Evolutionary conservation across 2,888 invertebrate species (phyloP), one percentile per base, ranked within the genome.

Genomic region (Aleiodes leptofemur): DNA sequence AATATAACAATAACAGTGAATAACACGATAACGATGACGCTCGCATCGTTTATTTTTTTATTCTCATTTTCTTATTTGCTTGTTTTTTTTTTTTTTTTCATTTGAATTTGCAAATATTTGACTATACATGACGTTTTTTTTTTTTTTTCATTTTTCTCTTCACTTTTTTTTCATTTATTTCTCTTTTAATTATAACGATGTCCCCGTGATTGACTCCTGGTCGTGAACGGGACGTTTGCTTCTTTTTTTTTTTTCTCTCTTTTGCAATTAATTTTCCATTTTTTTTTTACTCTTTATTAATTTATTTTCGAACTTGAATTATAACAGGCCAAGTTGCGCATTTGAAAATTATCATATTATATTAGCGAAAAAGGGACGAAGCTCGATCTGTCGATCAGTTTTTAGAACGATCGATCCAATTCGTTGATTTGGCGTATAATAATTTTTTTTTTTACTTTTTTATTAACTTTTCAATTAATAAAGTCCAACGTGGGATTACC

Each of bases 1-100:
- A 74, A 74, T 70, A 64, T 74, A 74, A 74, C 74, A 74, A 74
- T 74, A 74, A 74, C 74, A 74, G 74, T 74, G 70, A 74, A 71
- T 74, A 74, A 74, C 74, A 74, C 74, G 74, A 66, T 74, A 70
- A 74, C 74, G 74, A 74, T 74, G 74, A 69, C 61, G 61, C 61
- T 74, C 69, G 70, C 71, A 75, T 43, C 74, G 74, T 50, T 70
- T 64, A 51, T 71, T 68, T 68, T 51, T 51, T 68, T 51, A n/a
- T 51, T 31, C 29, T 68, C 13, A 8, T 29, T 51, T 51, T 31
- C 29, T 68, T 29, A 8, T 29, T 51, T 51, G 50, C 11, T n/a
- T 68, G 31, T 68, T 14, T 31, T 66, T 43, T 9, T 8, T 43
- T 8, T 43, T 43, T 43, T 7, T 6, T 43, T 43, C 43, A 43